phyloP scores from a whole-genome alignment of 2,113 vertebrate genomes.

The Girardinichthys multiradiatus region DNA sequence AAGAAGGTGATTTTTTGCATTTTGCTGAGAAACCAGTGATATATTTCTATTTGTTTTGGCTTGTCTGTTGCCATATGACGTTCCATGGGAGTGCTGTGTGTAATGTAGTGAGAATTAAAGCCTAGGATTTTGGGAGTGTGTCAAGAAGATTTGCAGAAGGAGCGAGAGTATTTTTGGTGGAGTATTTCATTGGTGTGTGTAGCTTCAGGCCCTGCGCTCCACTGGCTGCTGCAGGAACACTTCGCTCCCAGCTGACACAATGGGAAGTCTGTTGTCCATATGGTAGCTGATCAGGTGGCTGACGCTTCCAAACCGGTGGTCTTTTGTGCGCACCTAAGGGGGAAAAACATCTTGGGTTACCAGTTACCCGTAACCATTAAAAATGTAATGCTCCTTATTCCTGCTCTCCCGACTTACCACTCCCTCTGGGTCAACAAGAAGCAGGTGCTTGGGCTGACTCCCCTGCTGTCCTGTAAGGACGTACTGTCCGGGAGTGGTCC shows the following conservation, averaged over 20 bases:
- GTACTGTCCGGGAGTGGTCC: slow-evolving; percentile 93
- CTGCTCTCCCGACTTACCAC: slow-evolving; percentile 83
- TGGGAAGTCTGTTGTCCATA: slow-evolving; percentile 98
- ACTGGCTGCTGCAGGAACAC: slow-evolving; percentile 96
- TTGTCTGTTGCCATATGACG: slow-evolving; percentile 17
- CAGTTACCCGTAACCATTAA: neutral
- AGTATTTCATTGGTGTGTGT: slow-evolving; percentile 37
- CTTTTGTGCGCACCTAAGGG: slow-evolving; percentile 92
- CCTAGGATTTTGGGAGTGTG: slow-evolving; percentile 20
- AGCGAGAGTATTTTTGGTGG: slow-evolving; percentile 48
- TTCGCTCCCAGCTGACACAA: slow-evolving; percentile 96
- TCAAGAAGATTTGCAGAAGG: slow-evolving; percentile 7
- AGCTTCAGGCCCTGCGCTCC: slow-evolving; percentile 86
- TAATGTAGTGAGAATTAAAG: slow-evolving; percentile 44
- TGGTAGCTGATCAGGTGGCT: slow-evolving; percentile 98
- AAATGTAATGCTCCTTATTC: neutral
- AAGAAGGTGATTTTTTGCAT: slow-evolving; percentile 54
- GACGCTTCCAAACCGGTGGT: slow-evolving; percentile 96
- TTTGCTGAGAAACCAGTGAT: slow-evolving; percentile 50
- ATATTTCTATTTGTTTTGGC: slow-evolving; percentile 45
- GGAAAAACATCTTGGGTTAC: neutral
- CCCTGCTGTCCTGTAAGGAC: slow-evolving; percentile 95
- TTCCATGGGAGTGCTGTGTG: slow-evolving; percentile 11
- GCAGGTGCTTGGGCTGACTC: slow-evolving; percentile 93
- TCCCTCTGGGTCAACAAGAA: slow-evolving; percentile 95